phyloP scores from a whole-genome alignment of 1,140 invertebrate species.

The Paracyclopina nana region DNA sequence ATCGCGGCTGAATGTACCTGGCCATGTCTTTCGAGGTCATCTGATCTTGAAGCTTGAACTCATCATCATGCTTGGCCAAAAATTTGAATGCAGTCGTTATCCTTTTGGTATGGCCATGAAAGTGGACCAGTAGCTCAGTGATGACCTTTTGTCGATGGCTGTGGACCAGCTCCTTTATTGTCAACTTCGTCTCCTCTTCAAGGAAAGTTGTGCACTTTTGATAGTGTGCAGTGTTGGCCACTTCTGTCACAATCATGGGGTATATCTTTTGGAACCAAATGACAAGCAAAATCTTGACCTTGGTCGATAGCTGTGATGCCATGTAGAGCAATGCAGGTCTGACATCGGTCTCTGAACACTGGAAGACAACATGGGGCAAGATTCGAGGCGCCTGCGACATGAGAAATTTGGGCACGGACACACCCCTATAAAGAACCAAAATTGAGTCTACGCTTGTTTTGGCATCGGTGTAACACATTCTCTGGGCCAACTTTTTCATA shows the following conservation, averaged over 20 bases:
- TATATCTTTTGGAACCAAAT: constrained; percentile 4
- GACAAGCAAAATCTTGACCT: not conserved
- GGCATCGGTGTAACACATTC: too few species aligned
- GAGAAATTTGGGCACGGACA: too few species aligned
- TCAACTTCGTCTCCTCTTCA: constrained; percentile 5
- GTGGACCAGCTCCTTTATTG: not conserved
- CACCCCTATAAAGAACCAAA: too few species aligned
- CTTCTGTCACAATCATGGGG: constrained; percentile 5
- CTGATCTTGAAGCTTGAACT: not conserved
- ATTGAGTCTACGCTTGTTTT: too few species aligned
- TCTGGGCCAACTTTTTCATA: too few species aligned
- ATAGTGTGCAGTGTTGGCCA: not conserved
- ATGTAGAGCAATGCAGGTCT: not conserved
- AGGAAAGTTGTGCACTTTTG: not conserved
- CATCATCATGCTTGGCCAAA: constrained; percentile 1
- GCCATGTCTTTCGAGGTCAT: not conserved
- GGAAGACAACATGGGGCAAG: not conserved
- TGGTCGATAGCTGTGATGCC: not conserved
- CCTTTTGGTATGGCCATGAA: not conserved
- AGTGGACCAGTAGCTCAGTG: constrained; percentile 2
- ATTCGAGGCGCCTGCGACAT: not conserved
- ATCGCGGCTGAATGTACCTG: constrained; percentile 4
- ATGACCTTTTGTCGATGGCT: constrained; percentile 5
- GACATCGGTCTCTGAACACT: not conserved
- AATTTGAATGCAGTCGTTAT: not conserved